Base-by-base conservation (phyloP, 92 coral and sea anemone species). In the Muricea muricata region DNA sequence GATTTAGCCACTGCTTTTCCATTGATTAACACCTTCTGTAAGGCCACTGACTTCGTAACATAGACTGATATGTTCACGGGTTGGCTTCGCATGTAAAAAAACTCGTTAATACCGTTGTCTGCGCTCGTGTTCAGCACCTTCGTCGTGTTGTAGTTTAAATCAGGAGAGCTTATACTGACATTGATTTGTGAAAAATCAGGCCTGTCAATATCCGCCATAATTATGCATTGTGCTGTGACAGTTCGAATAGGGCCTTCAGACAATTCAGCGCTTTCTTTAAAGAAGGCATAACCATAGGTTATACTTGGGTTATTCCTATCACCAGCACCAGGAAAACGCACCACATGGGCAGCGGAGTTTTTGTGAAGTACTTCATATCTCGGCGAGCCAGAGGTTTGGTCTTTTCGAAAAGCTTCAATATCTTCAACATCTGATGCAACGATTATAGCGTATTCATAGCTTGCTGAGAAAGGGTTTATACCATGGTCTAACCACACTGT, bases 401-500 rank as follows among this genome's bases (percentile, higher is more conserved):
- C 75, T 1, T 9, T 9, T 32, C 65, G 72, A 46, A 85, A 33
- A 25, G 37, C 55, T 58, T 74, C 87, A n/a, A 78, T 68, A 14
- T 20, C 20, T 3, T 18, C 68, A 29, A 23, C 34, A 29, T 60
- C 18, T 0, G 68, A 2, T 60, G 68, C 6, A 17, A 29, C 70
- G 14, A 57, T 6, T 57, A 21, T 21, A 8, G 30, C 68, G 60
- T 87, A 87, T 74, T 87, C 90, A 37, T 87, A 87, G 15, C 18
- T 25, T 24, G 39, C 73, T 28, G 56, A 31, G 0, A 48, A 3
- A 31, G 90, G 90, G 21, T 87, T 47, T 29, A 60, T 39, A 4
- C 71, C 71, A 56, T 91, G 94, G 34, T 91, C 69, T 26, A 91
- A 68, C 94, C 91, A 88, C 0, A 89, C 92, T 24, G 91, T 81